Evolutionary conservation across 2,797 vertebrate species (phyloP), one percentile per base, ranked within the genome.

Genomic region (Meda fulgida): DNA sequence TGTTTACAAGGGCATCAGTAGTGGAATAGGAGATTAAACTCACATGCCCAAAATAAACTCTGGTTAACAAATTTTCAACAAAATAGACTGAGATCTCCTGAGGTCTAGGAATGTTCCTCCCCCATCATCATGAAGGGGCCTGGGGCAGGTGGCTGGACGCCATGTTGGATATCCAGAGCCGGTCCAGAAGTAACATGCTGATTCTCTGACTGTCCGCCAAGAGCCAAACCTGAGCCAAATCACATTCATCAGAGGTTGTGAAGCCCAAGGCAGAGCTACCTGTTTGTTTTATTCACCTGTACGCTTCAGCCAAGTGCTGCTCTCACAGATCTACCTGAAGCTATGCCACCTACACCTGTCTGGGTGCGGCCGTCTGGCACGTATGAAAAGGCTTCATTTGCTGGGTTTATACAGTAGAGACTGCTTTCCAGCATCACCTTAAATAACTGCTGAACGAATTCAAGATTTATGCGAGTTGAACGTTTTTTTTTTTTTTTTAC

Each of bases 151-250:
- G 89, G 89, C 86, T 71, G 58, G 58, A 4, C 51, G 87, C 90
- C 89, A 92, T 83, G 65, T 85, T 48, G 58, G 40, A 87, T 83
- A 85, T 87, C 76, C 89, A 51, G 85, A 90, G 89, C 81, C 29
- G 72, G 48, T 66, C 86, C 88, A 87, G 76, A 87, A 81, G 90
- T 85, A 79, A 86, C 83, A 78, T 76, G 71, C 69, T 69, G 51
- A 84, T 70, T 48, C 73, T 31, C 34, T 69, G 73, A 40, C 23
- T 16, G 18, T 77, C 63, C 11, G 82, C 82, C 82, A 84, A 78
- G 34, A 70, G 36, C 29, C 29, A 60, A 78, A 43, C 36, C 65
- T 43, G 8, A 70, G 75, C 75, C 75, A 84, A 78, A 84, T 58
- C 26, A 60, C 75, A 71, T 78, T 60, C n/a, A 78, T 78, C 34